phyloP scores from a whole-genome alignment of 2,113 vertebrate genomes.

The Poicephalus meyeri region DNA sequence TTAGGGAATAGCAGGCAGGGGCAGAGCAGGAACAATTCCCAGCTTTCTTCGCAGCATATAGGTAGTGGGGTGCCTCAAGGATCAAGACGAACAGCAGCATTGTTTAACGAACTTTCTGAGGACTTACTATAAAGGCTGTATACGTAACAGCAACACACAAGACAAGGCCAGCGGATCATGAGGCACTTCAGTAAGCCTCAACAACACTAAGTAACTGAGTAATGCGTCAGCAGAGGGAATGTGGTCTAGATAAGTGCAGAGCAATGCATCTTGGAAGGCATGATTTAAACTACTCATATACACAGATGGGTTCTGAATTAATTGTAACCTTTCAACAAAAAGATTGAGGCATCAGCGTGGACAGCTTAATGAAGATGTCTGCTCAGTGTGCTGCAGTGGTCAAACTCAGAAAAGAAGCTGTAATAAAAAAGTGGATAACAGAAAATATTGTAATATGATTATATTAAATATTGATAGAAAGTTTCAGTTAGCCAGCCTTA shows the following conservation, averaged over 20 bases:
- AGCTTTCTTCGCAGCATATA: slow-evolving; percentile 28
- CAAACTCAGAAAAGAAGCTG: slow-evolving; percentile 41
- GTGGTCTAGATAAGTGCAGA: slow-evolving; percentile 16
- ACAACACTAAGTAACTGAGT: slow-evolving; percentile 45
- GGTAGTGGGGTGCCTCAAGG: slow-evolving; percentile 34
- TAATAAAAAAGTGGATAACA: background rate
- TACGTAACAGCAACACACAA: slow-evolving; percentile 5
- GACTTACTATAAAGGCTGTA: slow-evolving; percentile 32
- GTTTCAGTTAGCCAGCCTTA: slow-evolving; percentile 19
- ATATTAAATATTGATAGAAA: background rate
- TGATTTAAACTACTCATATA: slow-evolving; percentile 53
- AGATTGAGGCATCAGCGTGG: slow-evolving; percentile 37
- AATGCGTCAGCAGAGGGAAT: slow-evolving; percentile 39
- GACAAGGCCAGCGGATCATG: slow-evolving; percentile 2
- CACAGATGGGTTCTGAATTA: slow-evolving; percentile 56
- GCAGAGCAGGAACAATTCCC: slow-evolving; percentile 43
- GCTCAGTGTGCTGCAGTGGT: background rate
- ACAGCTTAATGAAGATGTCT: slow-evolving; percentile 63
- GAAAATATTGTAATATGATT: background rate
- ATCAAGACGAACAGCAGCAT: slow-evolving; percentile 8
- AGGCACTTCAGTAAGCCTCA: slow-evolving; percentile 30
- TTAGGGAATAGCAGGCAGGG: background rate
- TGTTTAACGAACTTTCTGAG: slow-evolving; percentile 46
- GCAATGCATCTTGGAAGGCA: slow-evolving; percentile 37
- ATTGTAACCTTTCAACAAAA: slow-evolving; percentile 58